Conservation (phyloP, 2,797 vertebrate species). For the Urosaurus nigricauda region DNA sequence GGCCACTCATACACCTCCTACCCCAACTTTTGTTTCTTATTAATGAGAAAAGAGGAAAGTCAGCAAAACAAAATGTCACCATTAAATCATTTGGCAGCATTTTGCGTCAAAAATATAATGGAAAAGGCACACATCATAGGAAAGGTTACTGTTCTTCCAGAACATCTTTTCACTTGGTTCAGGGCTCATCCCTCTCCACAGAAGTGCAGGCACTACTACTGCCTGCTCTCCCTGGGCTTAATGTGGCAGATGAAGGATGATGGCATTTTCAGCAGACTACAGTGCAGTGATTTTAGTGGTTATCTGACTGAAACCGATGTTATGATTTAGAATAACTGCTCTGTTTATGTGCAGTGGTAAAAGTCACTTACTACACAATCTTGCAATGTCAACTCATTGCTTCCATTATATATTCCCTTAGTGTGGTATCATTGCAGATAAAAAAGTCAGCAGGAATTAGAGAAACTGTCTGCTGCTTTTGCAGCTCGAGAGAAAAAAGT, state of each 20-base stretch:
- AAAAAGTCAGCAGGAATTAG: constrained; percentile 53
- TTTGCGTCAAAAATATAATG: constrained; percentile 90
- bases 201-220: constrained; percentile 68
- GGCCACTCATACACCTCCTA: constrained; percentile 79
- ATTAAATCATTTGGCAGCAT: constrained; percentile 93
- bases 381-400: constrained; percentile 66
- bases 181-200: constrained; percentile 78
- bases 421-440: constrained; percentile 24
- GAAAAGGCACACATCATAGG: constrained; percentile 87
- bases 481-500: constrained; percentile 27
- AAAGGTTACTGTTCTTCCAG: constrained; percentile 92
- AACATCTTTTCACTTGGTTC: constrained; percentile 82
- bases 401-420: constrained; percentile 51
- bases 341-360: constrained; percentile 77
- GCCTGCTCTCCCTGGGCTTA: constrained; percentile 75
- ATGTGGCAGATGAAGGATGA: constrained; percentile 86
- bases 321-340: constrained; percentile 77
- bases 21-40: constrained; percentile 78
- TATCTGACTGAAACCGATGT: constrained; percentile 76
- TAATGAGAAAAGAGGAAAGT: constrained; percentile 83
- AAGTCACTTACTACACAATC: constrained; percentile 73
- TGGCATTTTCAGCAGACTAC: constrained; percentile 85
- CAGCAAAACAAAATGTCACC: constrained; percentile 97
- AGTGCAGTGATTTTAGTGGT: constrained; percentile 83
- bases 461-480: constrained; percentile 38